Evolutionary conservation across 2,113 vertebrate species (phyloP), one percentile per base, ranked within the genome.

Genomic region (Corythoichthys haematopterus): DNA sequence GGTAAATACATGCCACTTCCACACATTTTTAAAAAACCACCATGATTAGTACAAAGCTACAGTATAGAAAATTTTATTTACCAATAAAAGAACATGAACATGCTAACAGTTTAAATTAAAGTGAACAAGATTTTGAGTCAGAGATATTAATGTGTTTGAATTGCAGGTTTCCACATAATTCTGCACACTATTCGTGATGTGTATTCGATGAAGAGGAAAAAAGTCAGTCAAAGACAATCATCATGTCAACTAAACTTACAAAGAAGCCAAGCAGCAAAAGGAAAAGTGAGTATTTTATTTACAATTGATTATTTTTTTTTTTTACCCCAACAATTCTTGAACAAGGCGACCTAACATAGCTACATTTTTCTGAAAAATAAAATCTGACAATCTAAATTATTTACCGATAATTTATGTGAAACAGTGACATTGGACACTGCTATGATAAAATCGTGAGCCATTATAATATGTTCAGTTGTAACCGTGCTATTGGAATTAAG

Each of bases 181-280:
- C 37, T 38, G 4, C 14, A 45, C 15, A 37, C 5, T 15, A 28
- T 37, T 58, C 16, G 12, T 20, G 48, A 76, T 67, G 72, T 46
- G 55, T 7, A 40, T 56, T 58, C 68, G 47, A 13, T 46, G 37
- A 37, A 51, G 48, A 72, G 55, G 16, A 66, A 58, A 66, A 55
- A 20, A 20, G 16, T 0, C 56, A 45, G 5, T 59, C 40, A 67
- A 72, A 71, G 53, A 73, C 11, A 2, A 51, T 60, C 5, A 68
- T 13, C 74, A 88, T 89, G 88, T 84, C 85, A 2, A 2, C 83
- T 43, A 86, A 80, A 58, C 55, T 76, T 60, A 9, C 63, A 0
- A 86, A 66, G 62, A 79, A 64, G 69, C 59, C 62, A 63, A 88
- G 77, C 79, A 86, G 74, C 81, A 87, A 82, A 73, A 88, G 74